A percentile compares a stretch with the other conserved stretches of the same genome.
These are phyloP conservation scores for Rhodinocichla rosea DNA, from an alignment of 2,113 vertebrate species.

Conservation along the genomic window DNA sequence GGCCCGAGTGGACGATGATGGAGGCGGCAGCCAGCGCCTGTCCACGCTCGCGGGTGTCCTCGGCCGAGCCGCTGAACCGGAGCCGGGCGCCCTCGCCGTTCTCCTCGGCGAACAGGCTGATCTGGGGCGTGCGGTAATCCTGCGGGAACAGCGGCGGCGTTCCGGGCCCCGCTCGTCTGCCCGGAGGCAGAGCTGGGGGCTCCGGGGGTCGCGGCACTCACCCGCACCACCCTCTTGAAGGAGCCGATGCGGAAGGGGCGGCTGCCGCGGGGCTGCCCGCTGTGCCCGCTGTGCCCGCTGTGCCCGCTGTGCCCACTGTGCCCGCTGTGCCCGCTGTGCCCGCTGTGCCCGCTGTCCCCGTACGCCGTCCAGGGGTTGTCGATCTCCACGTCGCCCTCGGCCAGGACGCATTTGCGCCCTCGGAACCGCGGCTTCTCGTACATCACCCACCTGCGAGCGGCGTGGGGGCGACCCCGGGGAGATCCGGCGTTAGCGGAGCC, in stretches of 20 bases:
- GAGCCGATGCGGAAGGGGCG: conserved; percentile 81
- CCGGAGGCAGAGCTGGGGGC: rapidly evolving
- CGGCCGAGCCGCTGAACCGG: conserved; percentile 78
- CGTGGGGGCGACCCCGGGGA: rapidly evolving
- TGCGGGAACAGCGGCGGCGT: conserved; percentile 22
- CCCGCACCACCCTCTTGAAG: conserved; percentile 83
- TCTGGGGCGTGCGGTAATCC: conserved; percentile 87
- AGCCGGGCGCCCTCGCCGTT: conserved; percentile 84
- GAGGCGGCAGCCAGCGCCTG: conserved; percentile 84
- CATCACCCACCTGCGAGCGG: conserved; percentile 84
- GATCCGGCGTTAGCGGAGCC: neutral
- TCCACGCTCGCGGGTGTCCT: conserved; percentile 78
- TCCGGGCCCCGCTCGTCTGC: rapidly evolving
- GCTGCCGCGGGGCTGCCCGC: neutral
- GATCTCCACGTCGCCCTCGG: conserved; percentile 87
- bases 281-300: neutral
- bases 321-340: conserved; percentile 11
- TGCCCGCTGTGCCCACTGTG: neutral
- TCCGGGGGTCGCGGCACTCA: conserved; percentile 28
- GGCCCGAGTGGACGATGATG: conserved; percentile 86
- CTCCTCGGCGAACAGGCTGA: conserved; percentile 85
- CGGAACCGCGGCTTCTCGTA: conserved; percentile 88
- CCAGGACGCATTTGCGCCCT: conserved; percentile 86
- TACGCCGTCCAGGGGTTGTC: conserved; percentile 65
- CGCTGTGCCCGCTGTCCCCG: neutral